Evolutionary conservation across 2,888 invertebrate species (phyloP), one percentile per base, ranked within the genome.

Genomic region (Choreutis nemorana): DNA sequence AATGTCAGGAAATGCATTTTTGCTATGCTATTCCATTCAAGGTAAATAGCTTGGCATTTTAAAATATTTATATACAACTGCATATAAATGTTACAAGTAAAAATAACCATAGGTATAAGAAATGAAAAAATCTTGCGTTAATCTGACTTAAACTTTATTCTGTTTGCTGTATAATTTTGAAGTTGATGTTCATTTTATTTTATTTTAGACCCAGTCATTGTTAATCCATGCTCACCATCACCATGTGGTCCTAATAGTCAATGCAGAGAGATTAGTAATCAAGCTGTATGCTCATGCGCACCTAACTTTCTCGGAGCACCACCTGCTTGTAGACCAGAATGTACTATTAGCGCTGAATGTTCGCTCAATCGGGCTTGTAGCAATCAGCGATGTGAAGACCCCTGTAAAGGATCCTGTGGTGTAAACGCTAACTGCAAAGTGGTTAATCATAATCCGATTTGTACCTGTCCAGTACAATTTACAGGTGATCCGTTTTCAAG

Each of bases 391-490:
- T 90, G 90, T 50, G 55, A 72, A 20, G 84, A 89, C 55, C 90
- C 90, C n/a, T 90, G 89, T 50, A 80, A 83, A 5, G 88, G 87
- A 34, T 82, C 87, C 13, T 89, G 89, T 51, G 89, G 89, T 8
- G 73, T 83, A 27, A 85, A 84, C 51, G 86, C 90, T 4, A 77
- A 84, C 31, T 91, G 91, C 50, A 84, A 85, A 65, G 88, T 89
- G n/a, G 83, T 87, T 3, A 88, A 88, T 46, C 90, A 91, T 49
- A 83, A 84, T 46, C 89, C 90, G 5, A 84, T 87, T 42, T 91
- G 91, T 48, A 82, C 80, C 24, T 90, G 90, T 50, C 80, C 83
- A 28, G 60, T 62, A 4, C 80, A 81, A 7, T 83, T 78, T 45
- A 80, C 85, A 1, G 88, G 88, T 35, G 86, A 87, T 70, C 86